Conservation (phyloP, 2,113 vertebrate genomes). For the Elanoides forficatus region DNA sequence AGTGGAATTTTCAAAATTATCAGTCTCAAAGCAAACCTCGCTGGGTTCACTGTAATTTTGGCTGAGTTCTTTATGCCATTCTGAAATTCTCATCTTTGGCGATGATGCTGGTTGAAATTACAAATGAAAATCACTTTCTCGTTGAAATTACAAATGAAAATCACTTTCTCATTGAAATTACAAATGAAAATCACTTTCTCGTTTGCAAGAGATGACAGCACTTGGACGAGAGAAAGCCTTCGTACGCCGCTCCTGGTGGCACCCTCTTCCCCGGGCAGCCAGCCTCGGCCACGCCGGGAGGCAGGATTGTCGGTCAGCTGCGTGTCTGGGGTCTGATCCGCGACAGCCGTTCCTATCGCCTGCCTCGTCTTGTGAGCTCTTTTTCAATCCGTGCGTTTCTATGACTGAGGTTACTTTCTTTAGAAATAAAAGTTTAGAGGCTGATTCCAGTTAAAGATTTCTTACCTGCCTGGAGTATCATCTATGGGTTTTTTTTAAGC, state of each 20-base stretch:
- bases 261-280: neutral
- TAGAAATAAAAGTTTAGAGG: neutral
- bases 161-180: neutral
- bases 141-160: neutral
- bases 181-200: neutral
- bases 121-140: neutral
- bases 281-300: neutral
- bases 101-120: neutral
- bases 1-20: neutral
- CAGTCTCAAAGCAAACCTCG: neutral
- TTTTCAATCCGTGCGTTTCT: neutral
- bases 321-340: neutral
- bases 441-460: neutral
- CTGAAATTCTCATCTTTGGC: neutral
- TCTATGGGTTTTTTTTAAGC: accelerated
- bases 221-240: neutral
- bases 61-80: neutral
- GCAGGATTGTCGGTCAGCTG: neutral
- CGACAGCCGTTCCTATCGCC: neutral
- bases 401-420: neutral
- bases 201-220: neutral
- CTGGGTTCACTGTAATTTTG: neutral
- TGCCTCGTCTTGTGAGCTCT: neutral
- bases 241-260: neutral
- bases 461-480: neutral